Conservation (phyloP, 2,797 vertebrate species). For the Spinus olivaceus region DNA sequence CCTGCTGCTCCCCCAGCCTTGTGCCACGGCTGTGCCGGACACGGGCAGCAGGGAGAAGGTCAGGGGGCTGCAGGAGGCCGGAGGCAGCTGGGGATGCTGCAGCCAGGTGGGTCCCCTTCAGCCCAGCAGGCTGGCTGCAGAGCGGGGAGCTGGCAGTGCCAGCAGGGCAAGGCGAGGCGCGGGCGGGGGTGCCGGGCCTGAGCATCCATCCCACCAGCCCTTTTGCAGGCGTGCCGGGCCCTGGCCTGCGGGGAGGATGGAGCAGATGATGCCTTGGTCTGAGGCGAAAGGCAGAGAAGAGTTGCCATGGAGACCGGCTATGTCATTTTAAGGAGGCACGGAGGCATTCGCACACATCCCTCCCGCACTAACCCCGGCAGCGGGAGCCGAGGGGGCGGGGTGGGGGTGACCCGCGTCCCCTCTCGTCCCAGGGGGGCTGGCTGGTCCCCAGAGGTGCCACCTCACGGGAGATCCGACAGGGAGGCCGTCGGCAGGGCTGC, state of each 20-base stretch:
- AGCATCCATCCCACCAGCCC: not conserved
- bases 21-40: rapidly evolving
- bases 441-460: not conserved
- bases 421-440: rapidly evolving
- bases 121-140: rapidly evolving
- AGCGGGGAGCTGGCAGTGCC: not conserved
- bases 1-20: rapidly evolving
- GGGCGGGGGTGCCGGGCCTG: rapidly evolving
- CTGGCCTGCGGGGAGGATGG: slow-evolving; percentile 56
- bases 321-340: slow-evolving; percentile 57
- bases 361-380: not conserved
- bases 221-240: rapidly evolving
- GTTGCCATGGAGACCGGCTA: slow-evolving; percentile 70
- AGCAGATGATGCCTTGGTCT: slow-evolving; percentile 62
- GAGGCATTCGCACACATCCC: not conserved
- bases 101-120: rapidly evolving
- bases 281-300: slow-evolving; percentile 58
- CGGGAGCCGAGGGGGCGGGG: rapidly evolving
- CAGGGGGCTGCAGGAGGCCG: not conserved
- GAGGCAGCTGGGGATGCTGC: too few species aligned
- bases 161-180: rapidly evolving
- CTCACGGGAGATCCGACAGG: rapidly evolving
- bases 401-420: not conserved
- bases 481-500: not conserved
- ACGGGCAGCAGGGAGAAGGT: not conserved